Percentiles rank a stretch among this genome's conserved stretches.
Conservation (phyloP, 2,888 invertebrate genomes). For the Acronicta aceris region DNA sequence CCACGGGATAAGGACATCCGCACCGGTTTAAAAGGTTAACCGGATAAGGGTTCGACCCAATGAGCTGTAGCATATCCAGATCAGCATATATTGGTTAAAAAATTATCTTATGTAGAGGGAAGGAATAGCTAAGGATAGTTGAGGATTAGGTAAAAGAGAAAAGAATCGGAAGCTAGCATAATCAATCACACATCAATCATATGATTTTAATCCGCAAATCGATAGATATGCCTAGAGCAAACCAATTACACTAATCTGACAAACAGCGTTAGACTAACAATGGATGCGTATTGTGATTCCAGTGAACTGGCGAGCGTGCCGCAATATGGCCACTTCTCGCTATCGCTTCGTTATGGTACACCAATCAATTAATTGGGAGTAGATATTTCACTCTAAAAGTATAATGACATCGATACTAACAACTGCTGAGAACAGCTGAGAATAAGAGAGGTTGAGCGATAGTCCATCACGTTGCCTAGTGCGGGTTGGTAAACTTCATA, state of each 20-base stretch:
- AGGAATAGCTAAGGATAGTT: too few species aligned
- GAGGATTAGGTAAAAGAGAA: too few species aligned
- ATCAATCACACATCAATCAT: not conserved
- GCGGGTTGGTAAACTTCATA: too few species aligned
- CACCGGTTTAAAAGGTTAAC: constrained; percentile 78
- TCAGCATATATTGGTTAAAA: constrained; percentile 9
- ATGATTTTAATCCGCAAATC: constrained; percentile 7
- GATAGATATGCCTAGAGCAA: not conserved
- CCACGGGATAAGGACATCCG: constrained; percentile 80
- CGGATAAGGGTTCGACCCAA: constrained; percentile 56
- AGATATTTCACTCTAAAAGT: not conserved
- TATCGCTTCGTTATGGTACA: constrained; percentile 7
- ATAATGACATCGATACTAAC: not conserved
- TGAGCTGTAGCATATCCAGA: constrained; percentile 7
- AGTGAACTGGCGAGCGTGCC: constrained; percentile 10
- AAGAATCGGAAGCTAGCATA: too few species aligned
- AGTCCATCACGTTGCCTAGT: too few species aligned
- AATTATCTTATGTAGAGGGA: too few species aligned
- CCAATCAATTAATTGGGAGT: constrained; percentile 14
- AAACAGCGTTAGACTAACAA: constrained; percentile 4
- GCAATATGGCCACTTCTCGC: constrained; percentile 17
- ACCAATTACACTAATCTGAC: constrained; percentile 13
- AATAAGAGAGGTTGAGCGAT: too few species aligned
- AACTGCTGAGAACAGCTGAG: too few species aligned
- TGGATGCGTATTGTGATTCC: not conserved